Evolutionary conservation across 2,888 invertebrate species (phyloP).

Genomic region (Phymatocera aterrima): DNA sequence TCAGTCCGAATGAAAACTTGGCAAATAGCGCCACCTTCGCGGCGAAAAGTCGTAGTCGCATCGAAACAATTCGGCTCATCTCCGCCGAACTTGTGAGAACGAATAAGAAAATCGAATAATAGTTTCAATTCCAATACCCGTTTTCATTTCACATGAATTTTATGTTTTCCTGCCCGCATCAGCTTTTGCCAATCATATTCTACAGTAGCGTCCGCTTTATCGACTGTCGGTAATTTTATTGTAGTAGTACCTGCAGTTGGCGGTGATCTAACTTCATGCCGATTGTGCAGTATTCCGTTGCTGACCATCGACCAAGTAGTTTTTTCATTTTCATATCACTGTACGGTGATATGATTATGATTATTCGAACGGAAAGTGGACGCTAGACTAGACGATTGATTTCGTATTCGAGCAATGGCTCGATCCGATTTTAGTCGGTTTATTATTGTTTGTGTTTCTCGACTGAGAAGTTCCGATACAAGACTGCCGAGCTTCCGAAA

Average conservation of each 20-base stretch:
- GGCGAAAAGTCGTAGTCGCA: not conserved
- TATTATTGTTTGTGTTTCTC: too few relatives aligned
- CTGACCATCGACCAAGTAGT: not conserved
- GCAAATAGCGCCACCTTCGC: slow-evolving; percentile 22
- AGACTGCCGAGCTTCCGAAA: too few relatives aligned
- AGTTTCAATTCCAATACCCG: too few relatives aligned
- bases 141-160: not conserved
- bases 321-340: not conserved
- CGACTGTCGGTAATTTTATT: not conserved
- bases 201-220: not conserved
- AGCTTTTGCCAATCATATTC: not conserved
- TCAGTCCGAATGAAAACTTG: not conserved
- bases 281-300: not conserved
- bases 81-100: too few relatives aligned
- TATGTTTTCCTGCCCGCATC: not conserved
- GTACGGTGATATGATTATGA: not conserved
- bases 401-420: too few relatives aligned
- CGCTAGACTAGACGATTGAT: not conserved
- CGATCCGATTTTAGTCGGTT: too few relatives aligned
- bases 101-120: too few relatives aligned
- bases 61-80: not conserved
- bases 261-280: not conserved
- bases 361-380: too few relatives aligned
- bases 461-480: too few relatives aligned
- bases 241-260: not conserved